Conservation (phyloP, 2,113 vertebrate species). For the Montifringilla adamsi region DNA sequence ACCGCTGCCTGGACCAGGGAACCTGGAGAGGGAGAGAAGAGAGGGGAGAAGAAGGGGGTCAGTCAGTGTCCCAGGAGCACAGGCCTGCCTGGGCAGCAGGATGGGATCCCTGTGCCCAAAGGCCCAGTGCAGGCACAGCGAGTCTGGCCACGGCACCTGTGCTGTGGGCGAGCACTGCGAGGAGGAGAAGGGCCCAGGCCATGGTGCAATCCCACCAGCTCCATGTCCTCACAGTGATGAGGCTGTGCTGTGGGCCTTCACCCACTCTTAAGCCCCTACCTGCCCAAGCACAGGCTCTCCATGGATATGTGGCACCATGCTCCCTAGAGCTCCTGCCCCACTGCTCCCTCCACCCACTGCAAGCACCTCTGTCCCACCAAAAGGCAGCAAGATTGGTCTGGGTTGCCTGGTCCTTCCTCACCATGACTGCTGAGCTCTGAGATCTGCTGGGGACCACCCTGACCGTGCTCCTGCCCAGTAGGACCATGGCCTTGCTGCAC, state of each 20-base stretch:
- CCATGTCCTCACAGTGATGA: not conserved
- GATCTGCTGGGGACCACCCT: no score
- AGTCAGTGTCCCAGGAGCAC: not conserved
- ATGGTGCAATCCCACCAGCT: no score
- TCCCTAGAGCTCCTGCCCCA: no score
- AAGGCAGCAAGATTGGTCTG: not conserved
- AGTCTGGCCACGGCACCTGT: not conserved
- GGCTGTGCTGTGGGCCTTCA: not conserved
- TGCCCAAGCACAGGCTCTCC: not conserved
- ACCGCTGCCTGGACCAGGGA: not conserved
- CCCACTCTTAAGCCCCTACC: rapidly evolving
- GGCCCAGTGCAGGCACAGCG: not conserved
- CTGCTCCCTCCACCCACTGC: not conserved
- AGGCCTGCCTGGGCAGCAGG: not conserved
- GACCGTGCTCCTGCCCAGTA: not conserved
- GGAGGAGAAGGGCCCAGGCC: not conserved
- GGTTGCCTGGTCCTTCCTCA: not conserved
- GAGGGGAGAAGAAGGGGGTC: not conserved
- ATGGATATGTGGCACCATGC: rapidly evolving
- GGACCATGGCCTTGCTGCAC: not conserved
- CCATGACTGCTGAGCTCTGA: not conserved
- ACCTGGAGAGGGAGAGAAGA: not conserved
- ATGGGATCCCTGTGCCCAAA: not conserved
- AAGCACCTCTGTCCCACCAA: not conserved
- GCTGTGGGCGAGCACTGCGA: rapidly evolving